Evolutionary conservation across 2,888 invertebrate species (phyloP), one percentile per base, ranked within the genome.

Genomic region (Phalera bucephala): DNA sequence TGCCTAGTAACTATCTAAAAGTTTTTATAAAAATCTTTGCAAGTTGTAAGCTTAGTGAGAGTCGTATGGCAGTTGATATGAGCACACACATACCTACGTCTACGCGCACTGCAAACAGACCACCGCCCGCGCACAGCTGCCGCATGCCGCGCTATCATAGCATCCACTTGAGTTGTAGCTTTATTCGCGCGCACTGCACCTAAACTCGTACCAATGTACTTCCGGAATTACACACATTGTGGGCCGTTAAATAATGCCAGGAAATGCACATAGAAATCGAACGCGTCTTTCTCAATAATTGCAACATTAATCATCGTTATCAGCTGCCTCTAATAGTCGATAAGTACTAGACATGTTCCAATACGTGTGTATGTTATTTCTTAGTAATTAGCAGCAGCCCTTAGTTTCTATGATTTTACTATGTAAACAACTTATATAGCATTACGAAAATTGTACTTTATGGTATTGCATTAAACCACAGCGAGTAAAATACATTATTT

Each of bases 121-220:
- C 56, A 53, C 62, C 60, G 59, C 40, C 38, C 49, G 51, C 40
- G 48, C 36, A 42, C 64, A 58, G 65, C 67, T 61, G 63, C 45
- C 19, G 23, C 20, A 35, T 52, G 39, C 47, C 39, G 42, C 54
- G 57, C 55, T 55, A 49, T 52, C 59, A 52, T 66, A 64, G 56
- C 64, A 46, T 61, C 68, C 74, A 72, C 71, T 75, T 60, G 70
- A 73, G 66, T 65, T 57, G 35, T 42, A 45, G 36, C 34, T 45
- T 41, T 37, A 53, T 48, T 33, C 42, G 52, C 53, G 41, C 43
- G 54, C 37, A 34, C 34, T 55, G 50, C 44, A 50, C 52, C 49
- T 45, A 50, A 53, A 58, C 50, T 52, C 53, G 52, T 59, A 53
- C 49, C 52, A 52, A 53, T 53, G 45, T 48, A 32, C 64, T 64